Evolutionary conservation across 2,888 invertebrate genomes (phyloP).

Genomic region (Polyommatus iphigenia): DNA sequence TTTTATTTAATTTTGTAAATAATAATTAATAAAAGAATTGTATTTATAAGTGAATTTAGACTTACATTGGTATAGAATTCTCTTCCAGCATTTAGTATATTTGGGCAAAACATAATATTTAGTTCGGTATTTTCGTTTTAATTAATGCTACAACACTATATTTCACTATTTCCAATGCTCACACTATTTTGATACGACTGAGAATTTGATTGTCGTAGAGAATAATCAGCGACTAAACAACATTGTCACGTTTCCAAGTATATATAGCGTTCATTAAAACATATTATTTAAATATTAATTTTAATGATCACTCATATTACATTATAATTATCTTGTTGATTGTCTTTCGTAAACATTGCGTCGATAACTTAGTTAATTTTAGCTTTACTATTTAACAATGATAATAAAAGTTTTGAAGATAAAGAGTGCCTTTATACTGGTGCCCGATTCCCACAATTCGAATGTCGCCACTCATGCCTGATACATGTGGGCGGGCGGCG

Average conservation of each 20-base stretch:
- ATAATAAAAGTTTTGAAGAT: neutral
- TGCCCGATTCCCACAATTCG: too few relatives aligned
- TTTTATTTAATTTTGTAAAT: too few relatives aligned
- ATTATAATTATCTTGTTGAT: neutral
- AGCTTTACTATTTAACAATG: neutral
- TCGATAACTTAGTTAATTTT: neutral
- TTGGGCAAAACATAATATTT: slow-evolving; percentile 14
- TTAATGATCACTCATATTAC: slow-evolving; percentile 11
- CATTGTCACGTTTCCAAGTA: neutral
- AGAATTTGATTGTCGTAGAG: neutral
- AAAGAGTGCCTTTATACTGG: neutral
- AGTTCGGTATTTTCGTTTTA: neutral
- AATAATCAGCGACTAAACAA: slow-evolving; percentile 8
- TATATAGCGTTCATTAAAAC: slow-evolving; percentile 17
- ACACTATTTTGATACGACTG: neutral
- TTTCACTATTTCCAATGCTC: neutral
- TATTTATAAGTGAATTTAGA: neutral
- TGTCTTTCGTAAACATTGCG: slow-evolving; percentile 1
- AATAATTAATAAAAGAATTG: too few relatives aligned
- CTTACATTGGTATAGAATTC: slow-evolving; percentile 9
- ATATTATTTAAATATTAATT: slow-evolving; percentile 26
- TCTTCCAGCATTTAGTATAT: neutral
- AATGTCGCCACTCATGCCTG: too few relatives aligned
- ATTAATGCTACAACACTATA: neutral
- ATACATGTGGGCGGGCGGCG: too few relatives aligned